These are phyloP conservation scores for Otocyon megalotis DNA, from an alignment of 2,113 vertebrate species.

Conservation along the genomic window DNA sequence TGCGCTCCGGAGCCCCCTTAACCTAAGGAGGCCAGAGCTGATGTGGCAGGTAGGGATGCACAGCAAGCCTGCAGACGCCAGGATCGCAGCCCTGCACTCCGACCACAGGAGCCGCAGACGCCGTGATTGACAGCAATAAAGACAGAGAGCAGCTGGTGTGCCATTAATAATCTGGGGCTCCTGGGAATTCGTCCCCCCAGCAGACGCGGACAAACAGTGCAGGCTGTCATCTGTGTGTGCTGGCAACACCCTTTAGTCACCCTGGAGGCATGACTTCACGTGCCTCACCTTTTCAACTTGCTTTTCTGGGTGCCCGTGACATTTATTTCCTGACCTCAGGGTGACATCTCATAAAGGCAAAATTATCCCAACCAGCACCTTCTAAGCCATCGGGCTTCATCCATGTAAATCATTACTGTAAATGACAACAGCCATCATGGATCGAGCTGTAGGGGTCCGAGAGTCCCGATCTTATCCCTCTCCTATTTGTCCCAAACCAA, in stretches of 20 bases:
- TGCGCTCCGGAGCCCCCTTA: not conserved
- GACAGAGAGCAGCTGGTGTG: constrained; percentile 71
- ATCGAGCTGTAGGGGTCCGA: not conserved
- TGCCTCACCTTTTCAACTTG: constrained; percentile 65
- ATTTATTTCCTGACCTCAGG: constrained; percentile 76
- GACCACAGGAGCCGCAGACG: not conserved
- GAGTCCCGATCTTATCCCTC: too few relatives aligned
- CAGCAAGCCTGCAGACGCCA: not conserved
- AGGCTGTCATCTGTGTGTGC: not conserved
- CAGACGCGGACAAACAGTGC: not conserved
- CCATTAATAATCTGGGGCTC: constrained; percentile 52
- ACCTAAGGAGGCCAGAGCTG: rapidly evolving
- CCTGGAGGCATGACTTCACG: constrained; percentile 18
- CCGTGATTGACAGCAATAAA: constrained; percentile 70
- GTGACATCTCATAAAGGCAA: constrained; percentile 77
- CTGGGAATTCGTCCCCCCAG: not conserved
- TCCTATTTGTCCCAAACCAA: not conserved
- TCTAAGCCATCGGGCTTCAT: constrained; percentile 36
- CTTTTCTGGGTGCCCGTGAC: constrained; percentile 63
- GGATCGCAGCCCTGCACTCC: not conserved
- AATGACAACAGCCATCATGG: not conserved
- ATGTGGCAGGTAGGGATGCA: not conserved
- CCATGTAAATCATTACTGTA: constrained; percentile 56
- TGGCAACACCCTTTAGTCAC: not conserved
- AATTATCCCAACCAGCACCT: constrained; percentile 40